Base-by-base conservation (phyloP, 1,140 invertebrate genomes). In the Babylonia areolata region DNA sequence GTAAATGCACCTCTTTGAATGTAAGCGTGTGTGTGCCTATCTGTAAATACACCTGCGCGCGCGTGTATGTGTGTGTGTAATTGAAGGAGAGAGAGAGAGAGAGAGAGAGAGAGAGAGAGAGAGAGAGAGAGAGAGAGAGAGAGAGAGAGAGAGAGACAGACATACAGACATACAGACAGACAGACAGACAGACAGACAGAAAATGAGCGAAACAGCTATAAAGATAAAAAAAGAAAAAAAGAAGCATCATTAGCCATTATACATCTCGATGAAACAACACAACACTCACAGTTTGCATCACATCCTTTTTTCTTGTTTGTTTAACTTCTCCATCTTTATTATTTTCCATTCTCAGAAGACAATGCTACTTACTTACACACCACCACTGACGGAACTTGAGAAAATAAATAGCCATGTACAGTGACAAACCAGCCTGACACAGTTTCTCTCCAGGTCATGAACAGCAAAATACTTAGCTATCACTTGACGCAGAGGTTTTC, bases 131-230 rank as follows among this genome's bases (percentile, higher is more conserved):
- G 58, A 64, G 58, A 64, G 58, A 64, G 58, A 64, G 58, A 64
- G 58, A 64, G 58, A 64, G 58, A 64, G 58, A 11, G 58, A 11
- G 58, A 23, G 28, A 23, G n/a, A n/a, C n/a, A n/a, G 9, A 51
- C 46, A 51, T 51, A 85, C 58, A 85, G 33, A 85, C 39, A 85
- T 78, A 85, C 35, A 85, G 51, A 85, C 35, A 85, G 51, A 85
- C 33, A 85, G 75, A 51, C 9, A 51, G 46, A 51, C 9, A 51
- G 46, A 51, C 9, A 51, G 46, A 51, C 9, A 51, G 46, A 51
- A 17, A 51, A 17, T 12, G 46, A 51, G 46, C 9, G 46, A 51
- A 17, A 51, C 9, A 51, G 46, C 9, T 9, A 51, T 9, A 51
- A 17, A 51, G 46, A 51, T 9, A 51, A 17, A 51, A 17, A 3